A percentile compares a stretch with the other conserved stretches of the same genome.
Evolutionary conservation across 1,140 invertebrate genomes (phyloP).

Genomic region (Anoplophora glabripennis): DNA sequence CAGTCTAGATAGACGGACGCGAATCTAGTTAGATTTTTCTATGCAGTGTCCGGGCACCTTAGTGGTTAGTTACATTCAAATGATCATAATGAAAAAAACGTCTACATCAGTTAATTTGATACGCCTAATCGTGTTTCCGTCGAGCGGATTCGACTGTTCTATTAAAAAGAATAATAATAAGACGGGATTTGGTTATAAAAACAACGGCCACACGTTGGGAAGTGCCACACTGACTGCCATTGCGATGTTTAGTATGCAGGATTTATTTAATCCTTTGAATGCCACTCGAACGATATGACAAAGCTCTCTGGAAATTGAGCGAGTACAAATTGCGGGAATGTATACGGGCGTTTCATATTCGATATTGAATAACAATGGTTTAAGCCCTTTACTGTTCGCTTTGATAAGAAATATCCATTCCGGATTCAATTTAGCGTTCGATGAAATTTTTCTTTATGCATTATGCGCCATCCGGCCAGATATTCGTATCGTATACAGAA

Average conservation of each 20-base stretch:
- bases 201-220: not conserved
- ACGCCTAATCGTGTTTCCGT: no score
- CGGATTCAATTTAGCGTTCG: conserved; percentile 1
- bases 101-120: no score
- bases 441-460: no score
- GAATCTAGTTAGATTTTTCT: no score
- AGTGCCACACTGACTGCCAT: not conserved
- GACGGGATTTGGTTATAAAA: not conserved
- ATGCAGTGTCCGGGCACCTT: no score
- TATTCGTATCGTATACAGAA: no score
- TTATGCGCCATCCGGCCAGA: no score
- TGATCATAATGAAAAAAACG: no score
- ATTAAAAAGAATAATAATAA: no score
- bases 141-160: no score
- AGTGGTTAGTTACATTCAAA: no score
- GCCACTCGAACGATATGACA: conserved; percentile 25
- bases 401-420: conserved; percentile 34
- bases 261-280: conserved; percentile 32
- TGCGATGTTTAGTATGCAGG: conserved; percentile 24
- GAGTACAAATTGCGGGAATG: conserved; percentile 25
- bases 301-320: conserved; percentile 25
- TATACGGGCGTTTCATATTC: conserved; percentile 36
- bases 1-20: no score
- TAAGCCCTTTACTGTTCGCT: conserved; percentile 27
- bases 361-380: conserved; percentile 33